Conservation (phyloP, 2,888 invertebrate species). For the Eupithecia exiguata region DNA sequence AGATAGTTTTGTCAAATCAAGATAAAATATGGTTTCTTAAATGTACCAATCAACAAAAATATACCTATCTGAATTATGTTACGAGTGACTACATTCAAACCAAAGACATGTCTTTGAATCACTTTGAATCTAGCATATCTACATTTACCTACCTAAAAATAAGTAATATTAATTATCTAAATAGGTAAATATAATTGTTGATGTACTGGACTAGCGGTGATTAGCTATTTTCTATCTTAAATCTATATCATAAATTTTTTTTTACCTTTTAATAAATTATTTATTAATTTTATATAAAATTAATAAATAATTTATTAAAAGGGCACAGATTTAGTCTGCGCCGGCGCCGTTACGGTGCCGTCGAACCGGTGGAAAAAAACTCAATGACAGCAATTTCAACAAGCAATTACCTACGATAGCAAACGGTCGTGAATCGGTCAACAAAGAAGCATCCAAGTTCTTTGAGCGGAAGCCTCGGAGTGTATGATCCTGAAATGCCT, state of each 20-base stretch:
- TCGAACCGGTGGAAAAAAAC: neutral
- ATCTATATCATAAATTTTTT: no score
- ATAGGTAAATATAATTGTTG: neutral
- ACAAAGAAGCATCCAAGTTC: neutral
- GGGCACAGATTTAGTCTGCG: no score
- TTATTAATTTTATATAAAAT: no score
- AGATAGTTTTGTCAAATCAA: neutral
- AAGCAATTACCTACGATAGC: neutral
- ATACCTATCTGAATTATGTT: neutral
- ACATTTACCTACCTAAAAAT: neutral
- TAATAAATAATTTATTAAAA: no score
- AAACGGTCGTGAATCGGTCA: neutral
- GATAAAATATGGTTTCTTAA: neutral
- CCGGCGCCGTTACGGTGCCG: neutral
- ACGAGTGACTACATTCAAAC: neutral
- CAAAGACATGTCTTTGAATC: no score
- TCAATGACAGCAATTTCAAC: neutral
- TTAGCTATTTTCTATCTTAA: constrained; percentile 16
- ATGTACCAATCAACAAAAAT: neutral
- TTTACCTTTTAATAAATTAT: no score
- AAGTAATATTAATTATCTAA: neutral
- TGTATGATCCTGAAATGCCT: neutral
- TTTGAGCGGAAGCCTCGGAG: neutral
- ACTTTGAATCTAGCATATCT: neutral
- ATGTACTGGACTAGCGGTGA: neutral